phyloP scores from a whole-genome alignment of 2,888 invertebrate species.

The Laspeyria flexula region DNA sequence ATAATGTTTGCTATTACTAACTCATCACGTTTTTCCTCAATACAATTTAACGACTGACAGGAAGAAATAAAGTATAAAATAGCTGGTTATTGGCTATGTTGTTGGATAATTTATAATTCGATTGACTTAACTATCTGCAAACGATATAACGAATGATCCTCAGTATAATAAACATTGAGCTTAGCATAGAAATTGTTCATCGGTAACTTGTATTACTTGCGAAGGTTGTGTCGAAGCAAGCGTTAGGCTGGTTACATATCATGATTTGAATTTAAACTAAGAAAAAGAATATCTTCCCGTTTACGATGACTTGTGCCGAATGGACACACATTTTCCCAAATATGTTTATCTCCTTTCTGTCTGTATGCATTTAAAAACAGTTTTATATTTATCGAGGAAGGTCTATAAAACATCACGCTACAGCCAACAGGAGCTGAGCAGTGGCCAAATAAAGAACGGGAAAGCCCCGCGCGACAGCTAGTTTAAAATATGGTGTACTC shows the following conservation, averaged over 20 bases:
- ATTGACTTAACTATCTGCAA: conserved; percentile 16
- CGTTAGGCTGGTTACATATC: background rate
- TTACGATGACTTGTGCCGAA: no score
- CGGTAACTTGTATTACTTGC: background rate
- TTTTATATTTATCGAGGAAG: no score
- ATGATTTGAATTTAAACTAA: no score
- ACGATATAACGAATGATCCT: conserved; percentile 7
- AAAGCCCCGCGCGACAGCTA: no score
- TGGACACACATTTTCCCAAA: no score
- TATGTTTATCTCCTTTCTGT: no score
- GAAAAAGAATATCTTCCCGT: no score
- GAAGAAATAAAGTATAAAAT: conserved; percentile 7
- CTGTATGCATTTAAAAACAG: no score
- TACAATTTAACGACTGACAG: conserved; percentile 10
- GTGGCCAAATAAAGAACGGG: no score
- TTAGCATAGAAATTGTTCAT: conserved; percentile 10
- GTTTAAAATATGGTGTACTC: no score
- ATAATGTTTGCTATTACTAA: background rate
- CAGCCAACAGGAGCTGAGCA: no score
- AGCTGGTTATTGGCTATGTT: conserved; percentile 1
- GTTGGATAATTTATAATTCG: conserved; percentile 11
- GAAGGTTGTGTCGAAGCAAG: background rate
- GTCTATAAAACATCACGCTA: no score
- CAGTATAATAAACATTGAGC: conserved; percentile 15
- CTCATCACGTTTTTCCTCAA: conserved; percentile 9